Evolutionary conservation across 1,140 invertebrate species (phyloP).

Genomic region (Drosophila prosaltans): DNA sequence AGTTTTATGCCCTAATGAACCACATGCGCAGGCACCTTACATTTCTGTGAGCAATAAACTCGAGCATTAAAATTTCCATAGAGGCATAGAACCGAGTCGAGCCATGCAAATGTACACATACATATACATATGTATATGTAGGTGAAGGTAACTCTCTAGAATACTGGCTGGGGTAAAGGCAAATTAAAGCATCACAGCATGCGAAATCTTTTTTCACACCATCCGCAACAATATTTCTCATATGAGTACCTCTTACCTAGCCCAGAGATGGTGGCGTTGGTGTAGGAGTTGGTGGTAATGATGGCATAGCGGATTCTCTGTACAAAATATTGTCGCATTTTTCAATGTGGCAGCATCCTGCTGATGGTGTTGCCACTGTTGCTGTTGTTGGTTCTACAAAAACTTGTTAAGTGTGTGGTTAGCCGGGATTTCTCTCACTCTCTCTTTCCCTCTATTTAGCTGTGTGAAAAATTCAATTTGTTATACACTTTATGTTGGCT

Average conservation of each 20-base stretch:
- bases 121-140: neutral
- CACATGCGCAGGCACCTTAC: slow-evolving; percentile 17
- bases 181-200: slow-evolving; percentile 47
- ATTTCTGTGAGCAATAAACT: neutral
- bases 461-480: slow-evolving; percentile 74
- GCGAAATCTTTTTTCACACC: slow-evolving; percentile 41
- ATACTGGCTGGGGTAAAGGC: slow-evolving; percentile 14
- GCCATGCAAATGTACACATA: neutral
- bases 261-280: neutral
- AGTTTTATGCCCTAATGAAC: slow-evolving; percentile 38
- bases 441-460: neutral
- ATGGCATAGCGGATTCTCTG: slow-evolving; percentile 18
- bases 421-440: slow-evolving; percentile 16
- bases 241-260: neutral
- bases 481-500: slow-evolving; percentile 76
- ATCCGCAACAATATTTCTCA: slow-evolving; percentile 47
- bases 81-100: neutral
- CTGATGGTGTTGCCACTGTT: slow-evolving; percentile 9
- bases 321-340: slow-evolving; percentile 77
- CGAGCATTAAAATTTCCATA: slow-evolving; percentile 6
- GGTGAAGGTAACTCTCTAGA: neutral
- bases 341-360: slow-evolving; percentile 60
- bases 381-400: slow-evolving; percentile 36
- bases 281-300: too few relatives aligned
- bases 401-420: slow-evolving; percentile 78